Base-by-base conservation (phyloP, 2,113 vertebrate genomes). In the Cercopithecus mona region DNA sequence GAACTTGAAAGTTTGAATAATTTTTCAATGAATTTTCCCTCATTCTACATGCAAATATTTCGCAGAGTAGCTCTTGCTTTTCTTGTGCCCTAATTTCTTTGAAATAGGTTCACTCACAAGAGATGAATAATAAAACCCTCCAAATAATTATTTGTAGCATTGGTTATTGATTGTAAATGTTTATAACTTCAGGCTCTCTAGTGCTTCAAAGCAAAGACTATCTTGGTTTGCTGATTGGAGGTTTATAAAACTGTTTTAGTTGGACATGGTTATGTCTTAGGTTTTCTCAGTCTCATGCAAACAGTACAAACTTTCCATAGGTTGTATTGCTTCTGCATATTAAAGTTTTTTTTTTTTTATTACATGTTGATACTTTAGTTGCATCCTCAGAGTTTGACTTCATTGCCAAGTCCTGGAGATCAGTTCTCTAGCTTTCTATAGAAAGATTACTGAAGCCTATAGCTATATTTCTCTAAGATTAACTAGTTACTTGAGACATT, bases 401-500 rank as follows among this genome's bases (percentile, higher is more conserved):
- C 55, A 35, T 57, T 84, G 18, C 45, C 40, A 72, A n/a, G 43
- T n/a, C 86, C 85, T 40, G 43, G 0, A 88, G 43, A 80, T 55
- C 5, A 85, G 18, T 52, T 96, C 43, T 91, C 2, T 70, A 90
- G 80, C 57, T 72, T 96, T 70, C 72, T 68, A n/a, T 43, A 93
- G n/a, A 83, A 76, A 82, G 14, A 88, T 55, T 70, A 30, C 13
- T 18, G 13, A 64, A 80, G 20, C 30, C 72, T 45, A 3, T 61
- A 50, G 3, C 64, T 82, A 20, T 79, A 5, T n/a, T 92, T 84
- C 17, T 72, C 30, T 95, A 91, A 88, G 70, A 94, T 84, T 91
- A 73, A 95, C 35, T 66, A 48, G 45, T 40, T 87, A 93, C 45
- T 78, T 73, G 88, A 90, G 94, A 80, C 57, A 95, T 59, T 70